These are phyloP conservation scores for Scaptomyza graminum DNA, from an alignment of 1,140 invertebrate genomes.

Conservation along the genomic window DNA sequence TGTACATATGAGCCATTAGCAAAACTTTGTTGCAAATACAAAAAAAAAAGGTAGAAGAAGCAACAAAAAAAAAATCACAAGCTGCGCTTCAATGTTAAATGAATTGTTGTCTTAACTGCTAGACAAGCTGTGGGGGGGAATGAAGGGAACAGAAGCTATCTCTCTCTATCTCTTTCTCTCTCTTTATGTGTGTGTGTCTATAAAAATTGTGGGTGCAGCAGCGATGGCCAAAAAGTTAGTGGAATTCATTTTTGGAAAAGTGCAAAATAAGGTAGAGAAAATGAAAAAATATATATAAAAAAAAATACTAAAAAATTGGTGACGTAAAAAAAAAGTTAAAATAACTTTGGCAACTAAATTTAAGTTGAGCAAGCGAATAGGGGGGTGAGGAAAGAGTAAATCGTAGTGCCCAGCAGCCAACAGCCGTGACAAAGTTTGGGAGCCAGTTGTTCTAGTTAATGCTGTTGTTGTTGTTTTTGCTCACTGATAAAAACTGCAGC, in stretches of 20 bases:
- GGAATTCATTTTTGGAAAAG: conserved; percentile 73
- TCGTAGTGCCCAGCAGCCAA: too few relatives aligned
- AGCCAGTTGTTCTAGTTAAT: conserved; percentile 23
- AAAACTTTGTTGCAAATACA: conserved; percentile 60
- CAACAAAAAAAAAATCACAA: conserved; percentile 36
- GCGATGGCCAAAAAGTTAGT: conserved; percentile 61
- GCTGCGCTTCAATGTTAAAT: conserved; percentile 74
- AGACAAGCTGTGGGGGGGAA: conserved; percentile 37
- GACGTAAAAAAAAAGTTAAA: conserved; percentile 66
- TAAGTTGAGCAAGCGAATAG: conserved; percentile 68
- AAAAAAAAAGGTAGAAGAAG: conserved; percentile 11
- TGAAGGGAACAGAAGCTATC: too few relatives aligned
- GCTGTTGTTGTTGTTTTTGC: conserved; percentile 33
- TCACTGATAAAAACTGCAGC: conserved; percentile 78
- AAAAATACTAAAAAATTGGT: conserved; percentile 13
- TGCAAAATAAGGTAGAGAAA: conserved; percentile 60
- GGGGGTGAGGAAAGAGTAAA: too few relatives aligned
- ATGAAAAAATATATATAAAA: conserved; percentile 20
- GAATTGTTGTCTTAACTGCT: conserved; percentile 81
- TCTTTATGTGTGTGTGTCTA: conserved; percentile 25
- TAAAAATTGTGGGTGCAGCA: conserved; percentile 42
- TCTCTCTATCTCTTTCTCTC: not conserved
- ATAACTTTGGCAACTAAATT: conserved; percentile 81
- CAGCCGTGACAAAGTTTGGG: conserved; percentile 71
- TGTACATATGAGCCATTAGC: conserved; percentile 58